These are phyloP conservation scores for Leptogaster cylindrica DNA, from an alignment of 2,888 invertebrate species.

Conservation along the genomic window DNA sequence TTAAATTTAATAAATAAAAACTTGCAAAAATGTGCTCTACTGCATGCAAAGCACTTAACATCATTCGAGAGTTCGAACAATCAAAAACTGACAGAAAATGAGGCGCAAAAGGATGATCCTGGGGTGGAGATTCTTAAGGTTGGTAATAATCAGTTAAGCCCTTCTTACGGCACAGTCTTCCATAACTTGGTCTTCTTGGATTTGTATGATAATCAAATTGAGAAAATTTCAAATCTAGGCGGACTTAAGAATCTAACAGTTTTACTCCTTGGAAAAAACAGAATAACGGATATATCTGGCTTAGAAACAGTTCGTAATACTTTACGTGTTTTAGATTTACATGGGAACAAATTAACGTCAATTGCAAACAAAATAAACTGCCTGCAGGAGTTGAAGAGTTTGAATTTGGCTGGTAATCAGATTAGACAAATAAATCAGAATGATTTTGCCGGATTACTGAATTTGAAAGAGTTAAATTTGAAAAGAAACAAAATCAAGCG, in stretches of 20 bases:
- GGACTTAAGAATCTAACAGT: conserved; percentile 81
- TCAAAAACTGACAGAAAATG: background rate
- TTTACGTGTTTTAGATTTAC: conserved; percentile 89
- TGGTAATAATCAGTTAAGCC: conserved; percentile 57
- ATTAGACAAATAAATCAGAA: conserved; percentile 76
- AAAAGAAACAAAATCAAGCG: conserved; percentile 83
- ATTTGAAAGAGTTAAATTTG: conserved; percentile 85
- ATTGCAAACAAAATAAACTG: conserved; percentile 63
- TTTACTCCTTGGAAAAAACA: conserved; percentile 89
- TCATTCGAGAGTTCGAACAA: conserved; percentile 26
- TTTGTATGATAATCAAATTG: conserved; percentile 93
- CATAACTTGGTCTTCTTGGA: conserved; percentile 86
- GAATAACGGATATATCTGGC: conserved; percentile 62
- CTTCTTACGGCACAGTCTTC: conserved; percentile 57
- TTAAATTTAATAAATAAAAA: conserved; percentile 54
- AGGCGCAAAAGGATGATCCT: background rate
- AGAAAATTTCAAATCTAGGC: conserved; percentile 80
- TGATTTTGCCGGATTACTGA: conserved; percentile 78
- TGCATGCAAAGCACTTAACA: conserved; percentile 25
- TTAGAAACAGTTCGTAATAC: conserved; percentile 63
- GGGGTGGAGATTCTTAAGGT: conserved; percentile 51
- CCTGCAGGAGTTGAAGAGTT: conserved; percentile 81
- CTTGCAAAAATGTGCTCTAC: conserved; percentile 47
- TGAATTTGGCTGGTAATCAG: conserved; percentile 92
- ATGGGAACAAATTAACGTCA: conserved; percentile 83